Conservation (phyloP, 2,888 invertebrate species). For the Cetonia aurata region DNA sequence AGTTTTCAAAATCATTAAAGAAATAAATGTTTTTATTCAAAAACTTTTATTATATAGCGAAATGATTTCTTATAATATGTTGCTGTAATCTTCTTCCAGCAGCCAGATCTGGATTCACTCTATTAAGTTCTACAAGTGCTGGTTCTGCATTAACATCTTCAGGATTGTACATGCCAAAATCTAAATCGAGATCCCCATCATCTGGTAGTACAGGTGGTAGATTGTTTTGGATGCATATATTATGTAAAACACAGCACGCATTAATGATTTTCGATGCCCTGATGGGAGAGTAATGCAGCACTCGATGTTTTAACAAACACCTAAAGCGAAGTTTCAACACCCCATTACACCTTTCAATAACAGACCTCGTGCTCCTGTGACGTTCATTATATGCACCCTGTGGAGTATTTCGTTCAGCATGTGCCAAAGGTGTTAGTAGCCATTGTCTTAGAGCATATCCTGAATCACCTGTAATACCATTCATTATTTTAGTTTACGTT, state of each 20-base stretch:
- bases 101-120: slow-evolving; percentile 32
- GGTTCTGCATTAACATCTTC: slow-evolving; percentile 3
- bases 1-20: too few relatives aligned
- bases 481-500: too few relatives aligned
- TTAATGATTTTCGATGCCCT: slow-evolving; percentile 48
- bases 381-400: too few relatives aligned
- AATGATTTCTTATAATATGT: background rate
- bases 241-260: slow-evolving; percentile 51
- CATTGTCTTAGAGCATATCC: too few relatives aligned
- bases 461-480: too few relatives aligned
- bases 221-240: slow-evolving; percentile 49
- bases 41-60: too few relatives aligned
- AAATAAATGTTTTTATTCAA: too few relatives aligned
- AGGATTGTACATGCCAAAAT: slow-evolving; percentile 26
- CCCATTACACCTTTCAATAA: too few relatives aligned
- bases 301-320: slow-evolving; percentile 51
- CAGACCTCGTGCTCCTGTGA: background rate
- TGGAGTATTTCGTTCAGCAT: too few relatives aligned
- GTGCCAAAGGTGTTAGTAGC: too few relatives aligned
- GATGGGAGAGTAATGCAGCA: slow-evolving; percentile 50
- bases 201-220: slow-evolving; percentile 12
- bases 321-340: slow-evolving; percentile 50
- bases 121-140: slow-evolving; percentile 12
- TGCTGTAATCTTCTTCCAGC: slow-evolving; percentile 23
- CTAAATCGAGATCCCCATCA: slow-evolving; percentile 23